phyloP scores from a whole-genome alignment of 2,888 invertebrate species.

The Didymodactylos carnosus region DNA sequence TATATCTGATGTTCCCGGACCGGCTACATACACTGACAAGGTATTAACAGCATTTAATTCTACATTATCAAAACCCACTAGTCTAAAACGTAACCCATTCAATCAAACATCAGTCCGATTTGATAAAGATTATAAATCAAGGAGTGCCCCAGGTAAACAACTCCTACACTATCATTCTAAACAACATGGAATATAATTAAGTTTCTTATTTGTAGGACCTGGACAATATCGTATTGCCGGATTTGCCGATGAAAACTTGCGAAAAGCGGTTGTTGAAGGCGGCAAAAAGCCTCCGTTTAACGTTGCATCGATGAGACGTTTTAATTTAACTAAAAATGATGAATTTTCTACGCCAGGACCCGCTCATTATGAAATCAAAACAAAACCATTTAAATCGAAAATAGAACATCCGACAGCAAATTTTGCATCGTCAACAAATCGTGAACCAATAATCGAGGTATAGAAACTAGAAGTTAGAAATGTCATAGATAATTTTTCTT shows the following conservation, averaged over 20 bases:
- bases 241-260: slow-evolving; percentile 31
- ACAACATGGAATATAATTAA: no score
- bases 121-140: neutral
- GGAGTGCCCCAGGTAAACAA: slow-evolving; percentile 21
- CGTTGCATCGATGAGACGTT: slow-evolving; percentile 25
- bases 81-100: slow-evolving; percentile 32
- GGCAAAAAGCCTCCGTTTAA: slow-evolving; percentile 32
- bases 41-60: slow-evolving; percentile 18
- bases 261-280: slow-evolving; percentile 30
- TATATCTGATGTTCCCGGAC: slow-evolving; percentile 25
- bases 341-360: slow-evolving; percentile 17
- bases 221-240: slow-evolving; percentile 31
- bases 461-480: neutral
- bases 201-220: no score
- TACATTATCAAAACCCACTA: slow-evolving; percentile 23
- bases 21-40: slow-evolving; percentile 33
- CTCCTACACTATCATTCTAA: no score
- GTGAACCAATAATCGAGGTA: neutral
- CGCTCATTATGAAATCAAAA: slow-evolving; percentile 15
- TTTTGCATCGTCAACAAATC: slow-evolving; percentile 1
- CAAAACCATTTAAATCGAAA: slow-evolving; percentile 9
- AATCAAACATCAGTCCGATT: slow-evolving; percentile 31
- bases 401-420: slow-evolving; percentile 2
- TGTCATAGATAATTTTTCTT: neutral
- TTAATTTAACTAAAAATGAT: slow-evolving; percentile 23